Evolutionary conservation across 2,113 vertebrate species (phyloP).

Genomic region (Vombatus ursinus): DNA sequence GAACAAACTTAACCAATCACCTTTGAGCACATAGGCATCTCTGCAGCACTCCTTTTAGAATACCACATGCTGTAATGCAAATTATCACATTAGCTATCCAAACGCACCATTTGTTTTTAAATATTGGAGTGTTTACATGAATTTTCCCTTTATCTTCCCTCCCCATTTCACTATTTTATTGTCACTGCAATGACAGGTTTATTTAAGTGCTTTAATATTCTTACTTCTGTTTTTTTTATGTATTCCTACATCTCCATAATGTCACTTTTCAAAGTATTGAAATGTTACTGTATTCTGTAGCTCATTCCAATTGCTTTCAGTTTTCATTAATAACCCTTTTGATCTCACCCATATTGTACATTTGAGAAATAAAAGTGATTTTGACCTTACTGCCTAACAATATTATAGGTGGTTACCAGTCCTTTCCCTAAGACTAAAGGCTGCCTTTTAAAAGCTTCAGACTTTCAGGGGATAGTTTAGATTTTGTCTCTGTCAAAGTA

Average conservation of each 20-base stretch:
- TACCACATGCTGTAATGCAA: slow-evolving; percentile 75
- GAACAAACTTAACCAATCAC: slow-evolving; percentile 69
- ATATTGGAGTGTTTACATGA: slow-evolving; percentile 72
- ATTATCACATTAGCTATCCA: slow-evolving; percentile 75
- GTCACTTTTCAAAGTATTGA: slow-evolving; percentile 52
- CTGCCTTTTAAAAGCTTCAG: slow-evolving; percentile 53
- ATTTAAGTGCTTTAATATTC: slow-evolving; percentile 66
- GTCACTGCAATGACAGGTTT: slow-evolving; percentile 67
- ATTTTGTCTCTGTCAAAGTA: slow-evolving; percentile 41
- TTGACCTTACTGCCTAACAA: slow-evolving; percentile 39
- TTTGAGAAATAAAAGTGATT: slow-evolving; percentile 53
- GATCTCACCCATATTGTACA: slow-evolving; percentile 55
- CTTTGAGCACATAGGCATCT: slow-evolving; percentile 59
- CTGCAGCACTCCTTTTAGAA: slow-evolving; percentile 67
- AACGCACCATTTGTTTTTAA: slow-evolving; percentile 76
- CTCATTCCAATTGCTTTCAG: slow-evolving; percentile 10
- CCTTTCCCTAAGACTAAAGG: slow-evolving; percentile 31
- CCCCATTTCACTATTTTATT: slow-evolving; percentile 58
- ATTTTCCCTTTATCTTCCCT: slow-evolving; percentile 46
- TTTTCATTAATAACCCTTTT: slow-evolving; percentile 26
- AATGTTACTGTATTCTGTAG: slow-evolving; percentile 32
- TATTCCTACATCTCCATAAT: slow-evolving; percentile 39
- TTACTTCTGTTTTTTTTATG: slow-evolving; percentile 56
- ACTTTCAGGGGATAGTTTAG: slow-evolving; percentile 38
- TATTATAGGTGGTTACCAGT: background rate